Conservation (phyloP, 2,797 vertebrate genomes). For the Muraenolepis orangiensis region DNA sequence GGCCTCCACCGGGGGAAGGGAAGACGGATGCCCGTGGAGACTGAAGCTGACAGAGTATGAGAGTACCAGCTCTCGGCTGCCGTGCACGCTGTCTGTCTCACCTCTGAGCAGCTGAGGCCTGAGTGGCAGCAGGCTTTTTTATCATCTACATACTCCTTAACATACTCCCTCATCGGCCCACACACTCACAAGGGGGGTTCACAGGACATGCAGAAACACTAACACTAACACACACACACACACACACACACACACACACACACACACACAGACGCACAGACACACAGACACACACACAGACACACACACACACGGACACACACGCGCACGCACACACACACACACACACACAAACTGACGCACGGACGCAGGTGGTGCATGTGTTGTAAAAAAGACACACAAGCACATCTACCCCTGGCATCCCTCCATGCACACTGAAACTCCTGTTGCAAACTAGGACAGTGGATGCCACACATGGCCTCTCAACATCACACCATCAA, state of each 20-base stretch:
- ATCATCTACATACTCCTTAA: constrained; percentile 43
- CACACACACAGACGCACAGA: not conserved
- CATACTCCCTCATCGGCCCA: constrained; percentile 16
- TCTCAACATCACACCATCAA: constrained; percentile 22
- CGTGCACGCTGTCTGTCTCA: constrained; percentile 70
- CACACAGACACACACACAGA: not conserved
- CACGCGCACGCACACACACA: not conserved
- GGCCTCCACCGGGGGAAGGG: constrained; percentile 48
- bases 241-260: too few species aligned
- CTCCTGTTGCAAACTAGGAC: not conserved
- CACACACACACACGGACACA: not conserved
- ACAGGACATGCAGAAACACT: constrained; percentile 1
- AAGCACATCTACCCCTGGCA: not conserved
- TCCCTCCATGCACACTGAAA: constrained; percentile 3
- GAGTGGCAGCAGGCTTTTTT: constrained; percentile 51
- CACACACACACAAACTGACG: not conserved
- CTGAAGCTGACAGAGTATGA: constrained; percentile 66
- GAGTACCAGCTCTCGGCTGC: constrained; percentile 69
- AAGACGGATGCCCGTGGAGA: constrained; percentile 70
- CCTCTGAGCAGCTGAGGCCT: constrained; percentile 56
- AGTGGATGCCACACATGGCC: not conserved
- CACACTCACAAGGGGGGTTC: not conserved
- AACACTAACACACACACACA: not conserved
- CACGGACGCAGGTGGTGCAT: not conserved
- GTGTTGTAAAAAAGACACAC: not conserved